Base-by-base conservation (phyloP, 2,113 vertebrate species). In the Tapirus terrestris region DNA sequence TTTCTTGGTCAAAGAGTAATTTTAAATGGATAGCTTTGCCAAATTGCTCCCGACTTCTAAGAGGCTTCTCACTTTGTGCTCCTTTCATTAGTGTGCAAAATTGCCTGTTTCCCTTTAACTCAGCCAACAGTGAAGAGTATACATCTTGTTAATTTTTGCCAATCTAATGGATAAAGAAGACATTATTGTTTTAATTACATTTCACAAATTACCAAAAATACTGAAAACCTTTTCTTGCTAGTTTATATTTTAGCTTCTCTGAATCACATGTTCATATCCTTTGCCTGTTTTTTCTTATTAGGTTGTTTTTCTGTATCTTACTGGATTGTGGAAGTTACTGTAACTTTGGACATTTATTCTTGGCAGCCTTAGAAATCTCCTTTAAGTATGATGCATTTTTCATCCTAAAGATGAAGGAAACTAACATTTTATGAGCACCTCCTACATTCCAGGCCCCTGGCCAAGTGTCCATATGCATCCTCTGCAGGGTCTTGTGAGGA, bases 1-100 rank as follows among this genome's bases (percentile, higher is more conserved):
- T 72, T 90, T 97, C 70, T 53, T 53, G 68, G 43, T 73, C 67
- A 90, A 67, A 82, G 88, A 63, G n/a, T 90, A 80, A 76, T 81
- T 94, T 75, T 84, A 70, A 97, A 80, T 51, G 12, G 27, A 67
- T 11, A 75, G 36, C 76, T 92, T 95, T 82, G 39, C 80, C 58
- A 76, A 9, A n/a, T 92, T 43, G n/a, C 39, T 10, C 83, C 20
- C 43, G 45, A 29, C 12, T 27, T 72, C 12, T 23, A 53, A 48
- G 53, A 82, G 51, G 13, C 17, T 31, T 91, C 79, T 45, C 77
- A 91, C 14, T 76, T 70, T 82, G 16, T 58, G 39, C 45, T 63
- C 25, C 63, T 82, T 91, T 67, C 36, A n/a, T 58, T 48, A 56
- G 61, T 88, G 16, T 77, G 39, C 77, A 72, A 92, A 82, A 94